Conservation (phyloP, 2,888 invertebrate species). For the Orchesellides sinensis region DNA sequence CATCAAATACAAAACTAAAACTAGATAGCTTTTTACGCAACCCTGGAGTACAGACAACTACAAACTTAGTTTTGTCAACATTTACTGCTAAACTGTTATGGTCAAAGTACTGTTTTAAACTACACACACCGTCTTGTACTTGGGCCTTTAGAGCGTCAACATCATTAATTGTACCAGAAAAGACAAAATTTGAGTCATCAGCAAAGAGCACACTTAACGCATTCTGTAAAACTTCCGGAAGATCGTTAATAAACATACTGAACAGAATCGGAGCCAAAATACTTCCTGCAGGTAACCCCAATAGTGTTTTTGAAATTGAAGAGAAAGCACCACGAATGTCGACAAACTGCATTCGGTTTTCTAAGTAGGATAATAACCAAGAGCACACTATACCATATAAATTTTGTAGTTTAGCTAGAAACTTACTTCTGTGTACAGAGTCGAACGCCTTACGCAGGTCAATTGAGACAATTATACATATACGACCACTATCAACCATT, state of each 20-base stretch:
- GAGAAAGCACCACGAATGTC: not conserved
- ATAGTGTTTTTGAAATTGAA: not conserved
- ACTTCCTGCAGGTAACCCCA: slow-evolving; percentile 10
- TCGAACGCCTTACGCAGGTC: slow-evolving; percentile 43
- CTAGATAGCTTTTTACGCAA: not conserved
- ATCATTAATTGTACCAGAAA: not conserved
- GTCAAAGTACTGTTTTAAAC: not conserved
- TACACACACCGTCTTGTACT: not conserved
- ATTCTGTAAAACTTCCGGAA: not conserved
- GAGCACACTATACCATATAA: slow-evolving; percentile 12
- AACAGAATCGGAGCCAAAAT: slow-evolving; percentile 2
- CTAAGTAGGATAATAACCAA: slow-evolving; percentile 34
- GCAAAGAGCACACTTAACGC: not conserved
- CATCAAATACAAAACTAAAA: not conserved
- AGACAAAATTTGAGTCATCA: slow-evolving; percentile 14
- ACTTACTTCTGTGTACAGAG: slow-evolving; percentile 21
- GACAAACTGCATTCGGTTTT: slow-evolving; percentile 39
- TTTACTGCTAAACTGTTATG: not conserved
- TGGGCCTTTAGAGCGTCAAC: not conserved
- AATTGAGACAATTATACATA: slow-evolving; percentile 29
- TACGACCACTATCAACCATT: slow-evolving; percentile 13
- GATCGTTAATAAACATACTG: not conserved
- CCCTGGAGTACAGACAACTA: not conserved
- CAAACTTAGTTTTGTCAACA: slow-evolving; percentile 29
- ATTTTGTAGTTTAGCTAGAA: slow-evolving; percentile 22